These are phyloP conservation scores for Vulpes ferrilata DNA, from an alignment of 2,113 vertebrate species.

Conservation along the genomic window DNA sequence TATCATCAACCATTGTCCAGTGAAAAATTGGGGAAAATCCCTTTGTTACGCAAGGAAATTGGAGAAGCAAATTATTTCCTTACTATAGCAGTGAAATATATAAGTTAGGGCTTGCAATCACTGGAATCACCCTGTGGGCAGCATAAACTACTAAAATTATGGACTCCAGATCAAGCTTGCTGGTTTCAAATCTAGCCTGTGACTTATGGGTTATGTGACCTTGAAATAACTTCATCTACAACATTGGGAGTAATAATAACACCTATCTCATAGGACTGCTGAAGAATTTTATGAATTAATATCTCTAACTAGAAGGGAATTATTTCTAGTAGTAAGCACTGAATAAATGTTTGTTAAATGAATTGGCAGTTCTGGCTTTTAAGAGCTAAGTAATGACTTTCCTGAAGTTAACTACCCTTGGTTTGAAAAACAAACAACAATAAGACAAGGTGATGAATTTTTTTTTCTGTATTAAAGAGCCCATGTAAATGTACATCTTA, in stretches of 20 bases:
- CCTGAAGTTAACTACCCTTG: background rate
- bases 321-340: background rate
- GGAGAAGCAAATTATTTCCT: background rate
- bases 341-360: constrained; percentile 27
- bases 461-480: background rate
- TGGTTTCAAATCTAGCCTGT: background rate
- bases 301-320: background rate
- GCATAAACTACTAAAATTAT: background rate
- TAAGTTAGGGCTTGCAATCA: background rate
- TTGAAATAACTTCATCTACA: background rate
- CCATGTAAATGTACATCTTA: background rate
- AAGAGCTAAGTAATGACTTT: background rate
- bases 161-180: background rate
- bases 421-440: background rate
- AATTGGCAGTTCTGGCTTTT: background rate
- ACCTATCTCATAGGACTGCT: background rate
- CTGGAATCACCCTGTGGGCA: background rate
- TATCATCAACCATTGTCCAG: background rate
- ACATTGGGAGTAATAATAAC: background rate
- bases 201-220: background rate
- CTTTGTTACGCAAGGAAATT: background rate
- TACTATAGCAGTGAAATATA: background rate
- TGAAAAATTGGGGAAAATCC: background rate
- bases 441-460: background rate
- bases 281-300: constrained; percentile 3